Conservation (phyloP, 1,140 invertebrate genomes). For the Trichonephila inaurata region DNA sequence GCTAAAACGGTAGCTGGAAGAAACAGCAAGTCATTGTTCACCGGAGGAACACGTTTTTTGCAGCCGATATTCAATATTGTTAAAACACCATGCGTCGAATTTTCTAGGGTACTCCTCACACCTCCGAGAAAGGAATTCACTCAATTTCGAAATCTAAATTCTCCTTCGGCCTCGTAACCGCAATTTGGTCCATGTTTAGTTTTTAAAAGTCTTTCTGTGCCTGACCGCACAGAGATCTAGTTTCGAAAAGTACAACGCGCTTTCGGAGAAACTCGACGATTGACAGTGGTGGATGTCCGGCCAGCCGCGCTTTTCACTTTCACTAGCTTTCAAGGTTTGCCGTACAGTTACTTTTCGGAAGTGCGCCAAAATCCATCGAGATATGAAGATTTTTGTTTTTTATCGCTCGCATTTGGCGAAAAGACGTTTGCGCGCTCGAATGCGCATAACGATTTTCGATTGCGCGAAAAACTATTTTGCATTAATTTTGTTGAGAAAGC, state of each 20-base stretch:
- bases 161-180: neutral
- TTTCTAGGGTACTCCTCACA: constrained; percentile 40
- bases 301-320: neutral
- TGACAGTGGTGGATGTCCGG: neutral
- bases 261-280: neutral
- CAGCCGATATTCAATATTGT: constrained; percentile 49
- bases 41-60: constrained; percentile 48
- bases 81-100: constrained; percentile 58
- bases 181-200: neutral
- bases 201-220: neutral
- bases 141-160: neutral
- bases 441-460: too few relatives aligned
- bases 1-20: constrained; percentile 60
- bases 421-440: too few relatives aligned
- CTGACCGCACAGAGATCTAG: neutral
- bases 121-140: constrained; percentile 25
- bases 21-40: constrained; percentile 63
- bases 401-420: neutral
- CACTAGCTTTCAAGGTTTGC: constrained; percentile 1
- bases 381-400: neutral
- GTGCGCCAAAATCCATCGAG: neutral
- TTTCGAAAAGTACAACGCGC: neutral
- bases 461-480: too few relatives aligned
- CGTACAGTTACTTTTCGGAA: neutral
- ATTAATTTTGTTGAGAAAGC: too few relatives aligned